phyloP scores from a whole-genome alignment of 2,888 invertebrate species.

The Acanthoscelides obtectus region DNA sequence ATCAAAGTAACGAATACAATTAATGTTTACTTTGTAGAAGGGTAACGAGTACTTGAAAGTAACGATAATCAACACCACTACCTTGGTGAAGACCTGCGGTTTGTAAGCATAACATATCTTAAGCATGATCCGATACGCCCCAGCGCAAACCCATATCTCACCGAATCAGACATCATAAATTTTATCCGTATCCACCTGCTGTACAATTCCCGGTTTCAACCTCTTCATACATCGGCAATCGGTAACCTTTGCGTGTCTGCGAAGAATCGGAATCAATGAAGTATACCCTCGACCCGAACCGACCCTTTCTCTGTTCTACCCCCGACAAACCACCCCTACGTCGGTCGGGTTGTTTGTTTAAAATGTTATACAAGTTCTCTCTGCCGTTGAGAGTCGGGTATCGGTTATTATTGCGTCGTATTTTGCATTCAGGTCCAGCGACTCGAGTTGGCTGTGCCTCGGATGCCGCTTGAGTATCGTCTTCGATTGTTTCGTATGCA shows the following conservation, averaged over 20 bases:
- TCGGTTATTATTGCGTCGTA: neutral
- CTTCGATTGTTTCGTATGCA: neutral
- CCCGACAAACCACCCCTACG: neutral
- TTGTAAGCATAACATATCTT: no score
- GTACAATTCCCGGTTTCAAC: no score
- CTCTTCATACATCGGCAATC: no score
- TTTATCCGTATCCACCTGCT: no score
- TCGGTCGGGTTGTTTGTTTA: neutral
- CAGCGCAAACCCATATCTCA: no score
- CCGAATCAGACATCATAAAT: no score
- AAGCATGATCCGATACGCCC: no score
- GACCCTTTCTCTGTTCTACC: neutral
- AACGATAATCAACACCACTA: no score
- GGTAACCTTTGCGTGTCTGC: neutral
- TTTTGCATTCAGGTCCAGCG: neutral
- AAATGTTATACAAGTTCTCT: neutral
- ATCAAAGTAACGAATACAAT: no score
- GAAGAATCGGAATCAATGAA: neutral
- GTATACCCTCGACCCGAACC: neutral
- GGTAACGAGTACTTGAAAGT: no score
- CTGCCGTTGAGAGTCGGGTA: neutral
- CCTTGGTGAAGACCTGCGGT: no score
- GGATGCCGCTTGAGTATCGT: neutral
- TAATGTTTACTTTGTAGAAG: no score
- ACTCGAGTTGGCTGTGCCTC: neutral